These are phyloP conservation scores for Epinephelus fuscoguttatus DNA, from an alignment of 2,113 vertebrate genomes.

Conservation along the genomic window DNA sequence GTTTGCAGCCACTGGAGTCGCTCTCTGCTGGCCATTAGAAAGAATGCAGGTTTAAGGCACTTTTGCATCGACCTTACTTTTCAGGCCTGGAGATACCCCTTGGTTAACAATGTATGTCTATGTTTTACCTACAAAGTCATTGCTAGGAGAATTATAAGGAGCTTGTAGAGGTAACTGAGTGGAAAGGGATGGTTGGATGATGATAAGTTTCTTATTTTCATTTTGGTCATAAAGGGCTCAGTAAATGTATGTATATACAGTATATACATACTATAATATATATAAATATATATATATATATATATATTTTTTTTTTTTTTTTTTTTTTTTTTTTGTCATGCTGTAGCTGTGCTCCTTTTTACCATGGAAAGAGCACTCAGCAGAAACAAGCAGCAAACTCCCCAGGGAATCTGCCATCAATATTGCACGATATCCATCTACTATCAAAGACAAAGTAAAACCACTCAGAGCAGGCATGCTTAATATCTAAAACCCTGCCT, in stretches of 20 bases:
- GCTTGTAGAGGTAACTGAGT: neutral
- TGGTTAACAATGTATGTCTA: too few relatives aligned
- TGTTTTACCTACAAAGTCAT: too few relatives aligned
- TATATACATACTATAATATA: too few relatives aligned
- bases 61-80: too few relatives aligned
- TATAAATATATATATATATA: too few relatives aligned
- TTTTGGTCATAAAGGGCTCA: neutral
- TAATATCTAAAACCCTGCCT: conserved; percentile 49
- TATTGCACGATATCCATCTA: conserved; percentile 76
- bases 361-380: conserved; percentile 62
- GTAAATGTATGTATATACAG: conserved; percentile 8
- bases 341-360: conserved; percentile 4
- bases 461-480: conserved; percentile 57
- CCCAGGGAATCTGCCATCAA: conserved; percentile 63
- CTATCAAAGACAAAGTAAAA: conserved; percentile 68
- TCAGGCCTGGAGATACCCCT: too few relatives aligned
- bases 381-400: conserved; percentile 58
- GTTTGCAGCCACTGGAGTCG: too few relatives aligned
- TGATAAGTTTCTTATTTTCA: neutral
- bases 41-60: too few relatives aligned
- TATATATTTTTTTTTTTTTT: conserved; percentile 39
- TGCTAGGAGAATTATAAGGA: too few relatives aligned
- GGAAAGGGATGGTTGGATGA: too few relatives aligned
- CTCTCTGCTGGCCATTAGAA: too few relatives aligned
- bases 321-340: conserved; percentile 39